Percentiles rank a stretch among this genome's conserved stretches.
phyloP scores from a whole-genome alignment of 2,113 vertebrate genomes.

The Notothenia rossii region DNA sequence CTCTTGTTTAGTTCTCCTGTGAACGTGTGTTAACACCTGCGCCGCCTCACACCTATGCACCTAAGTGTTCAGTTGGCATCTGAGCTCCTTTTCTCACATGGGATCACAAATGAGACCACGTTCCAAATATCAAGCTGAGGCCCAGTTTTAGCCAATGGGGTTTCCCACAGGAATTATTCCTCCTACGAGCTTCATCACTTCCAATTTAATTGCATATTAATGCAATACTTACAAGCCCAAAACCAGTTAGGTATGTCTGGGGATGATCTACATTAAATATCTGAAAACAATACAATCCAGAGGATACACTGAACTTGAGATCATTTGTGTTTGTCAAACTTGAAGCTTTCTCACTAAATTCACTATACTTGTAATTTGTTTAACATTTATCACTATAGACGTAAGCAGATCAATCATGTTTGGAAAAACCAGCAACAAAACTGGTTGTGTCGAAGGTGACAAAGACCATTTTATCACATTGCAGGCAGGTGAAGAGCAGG shows the following conservation, averaged over 20 bases:
- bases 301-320: conserved; percentile 1
- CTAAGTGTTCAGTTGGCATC: conserved; percentile 11
- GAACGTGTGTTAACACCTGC: not conserved
- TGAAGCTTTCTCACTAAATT: not conserved
- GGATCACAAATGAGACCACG: conserved; percentile 22
- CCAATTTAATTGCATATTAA: conserved; percentile 9
- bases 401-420: not conserved
- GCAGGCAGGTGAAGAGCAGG: not conserved
- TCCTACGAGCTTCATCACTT: not conserved
- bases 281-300: not conserved
- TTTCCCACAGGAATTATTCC: conserved; percentile 4
- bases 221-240: not conserved
- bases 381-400: not conserved
- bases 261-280: not conserved
- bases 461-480: not conserved
- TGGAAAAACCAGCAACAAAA: not conserved
- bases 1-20: conserved; percentile 5
- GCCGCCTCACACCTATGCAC: conserved; percentile 10
- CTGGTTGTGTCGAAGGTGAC: not conserved
- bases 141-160: not conserved
- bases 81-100: conserved; percentile 13
- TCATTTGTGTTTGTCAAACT: not conserved
- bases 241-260: not conserved
- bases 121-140: not conserved
- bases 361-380: not conserved